A percentile compares a stretch with the other conserved stretches of the same genome.
Evolutionary conservation across 2,888 invertebrate genomes (phyloP).

Genomic region (Venusia cambrica): DNA sequence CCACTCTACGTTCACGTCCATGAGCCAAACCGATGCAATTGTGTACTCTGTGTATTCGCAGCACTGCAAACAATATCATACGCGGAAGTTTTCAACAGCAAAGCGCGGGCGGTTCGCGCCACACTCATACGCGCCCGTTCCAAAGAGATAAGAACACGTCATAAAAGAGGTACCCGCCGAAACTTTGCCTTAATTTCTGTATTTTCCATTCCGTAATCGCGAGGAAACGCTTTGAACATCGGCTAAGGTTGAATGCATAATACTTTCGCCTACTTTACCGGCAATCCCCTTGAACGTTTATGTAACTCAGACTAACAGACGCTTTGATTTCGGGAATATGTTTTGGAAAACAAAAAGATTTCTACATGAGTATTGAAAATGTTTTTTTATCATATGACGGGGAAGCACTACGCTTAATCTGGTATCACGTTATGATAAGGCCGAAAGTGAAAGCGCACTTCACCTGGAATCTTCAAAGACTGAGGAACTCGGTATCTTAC

Average conservation of each 20-base stretch:
- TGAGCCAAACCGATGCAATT: constrained; percentile 29
- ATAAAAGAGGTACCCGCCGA: constrained; percentile 68
- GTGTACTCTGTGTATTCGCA: constrained; percentile 39
- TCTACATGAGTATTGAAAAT: too few relatives aligned
- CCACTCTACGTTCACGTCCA: constrained; percentile 39
- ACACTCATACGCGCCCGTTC: constrained; percentile 53
- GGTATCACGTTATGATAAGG: too few relatives aligned
- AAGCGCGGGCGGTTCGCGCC: constrained; percentile 36
- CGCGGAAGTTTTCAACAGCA: constrained; percentile 38
- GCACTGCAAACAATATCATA: constrained; percentile 34
- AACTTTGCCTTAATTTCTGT: constrained; percentile 69
- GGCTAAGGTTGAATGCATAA: constrained; percentile 42
- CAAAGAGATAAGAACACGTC: constrained; percentile 72
- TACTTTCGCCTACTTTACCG: constrained; percentile 22
- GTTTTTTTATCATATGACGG: too few relatives aligned
- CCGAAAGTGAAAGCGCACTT: too few relatives aligned
- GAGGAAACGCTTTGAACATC: constrained; percentile 45
- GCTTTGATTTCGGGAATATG: too few relatives aligned
- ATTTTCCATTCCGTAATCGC: constrained; percentile 58
- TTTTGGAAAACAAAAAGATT: too few relatives aligned
- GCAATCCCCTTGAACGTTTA: constrained; percentile 6
- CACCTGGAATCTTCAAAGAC: too few relatives aligned
- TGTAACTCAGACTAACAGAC: too few relatives aligned
- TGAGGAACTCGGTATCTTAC: too few relatives aligned
- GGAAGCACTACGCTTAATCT: too few relatives aligned